Base-by-base conservation (phyloP, 2,888 invertebrate genomes). In the Drosophila macrospina region DNA sequence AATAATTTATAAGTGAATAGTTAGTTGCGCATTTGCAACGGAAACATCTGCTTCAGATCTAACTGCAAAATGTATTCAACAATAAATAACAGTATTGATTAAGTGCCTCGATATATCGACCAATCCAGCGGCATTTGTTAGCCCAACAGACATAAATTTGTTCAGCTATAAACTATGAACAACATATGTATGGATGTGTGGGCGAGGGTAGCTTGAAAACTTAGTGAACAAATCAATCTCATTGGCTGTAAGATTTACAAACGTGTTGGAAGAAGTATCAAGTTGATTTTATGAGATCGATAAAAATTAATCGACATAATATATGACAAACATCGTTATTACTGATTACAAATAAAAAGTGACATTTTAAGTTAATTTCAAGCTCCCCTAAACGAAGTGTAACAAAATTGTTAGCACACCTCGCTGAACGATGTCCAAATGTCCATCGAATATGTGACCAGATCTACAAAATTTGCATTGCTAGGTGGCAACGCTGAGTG, bases 31-130 rank as follows among this genome's bases (percentile, higher is more conserved):
- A 62, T 6, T 16, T 51, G 15, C 28, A 34, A 63, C 50, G 13
- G n/a, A 37, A 51, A 24, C 59, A 60, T 51, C 20, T 48, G 67
- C 47, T 16, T 16, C 34, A 34, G 8, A 47, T 30, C 55, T 50
- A 50, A 32, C 32, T 44, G 42, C 36, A 48, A 41, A 57, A 57
- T 67, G 8, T 24, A 8, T 20, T 11, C 13, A 20, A 20, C 41
- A 44, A 67, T 32, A 50, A 64, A 67, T 50, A 39, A 50, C 16
- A 59, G 44, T 50, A 51, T 51, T 51, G 50, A 66, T 56, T 56
- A 56, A 66, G 47, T 42, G 15, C 48, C 36, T 32, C 16, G 13
- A 48, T 47, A 42, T 47, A 20, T 37, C 7, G 28, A 36, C 37
- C 30, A 28, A 47, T 34, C 16, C 36, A 36, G 26, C 6, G 1